Evolutionary conservation across 1,140 invertebrate species (phyloP), one percentile per base, ranked within the genome.

Genomic region (Aphidius gifuensis): DNA sequence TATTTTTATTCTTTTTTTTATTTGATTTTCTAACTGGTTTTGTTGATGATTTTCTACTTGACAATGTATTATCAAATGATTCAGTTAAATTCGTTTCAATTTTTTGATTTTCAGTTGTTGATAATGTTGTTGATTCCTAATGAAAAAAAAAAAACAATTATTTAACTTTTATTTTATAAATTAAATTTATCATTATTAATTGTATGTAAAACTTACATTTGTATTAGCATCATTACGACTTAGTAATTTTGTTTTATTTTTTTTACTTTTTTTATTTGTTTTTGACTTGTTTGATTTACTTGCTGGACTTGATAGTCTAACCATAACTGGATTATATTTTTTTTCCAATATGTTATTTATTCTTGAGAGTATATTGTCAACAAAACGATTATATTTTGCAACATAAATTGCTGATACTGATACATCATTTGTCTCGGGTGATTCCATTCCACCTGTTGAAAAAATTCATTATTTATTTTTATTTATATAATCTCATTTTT

Each of bases 321-420:
- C 90, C 51, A 87, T 90, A 45, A 92, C 91, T 1, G 91, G 91
- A 74, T 93, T 90, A 72, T 92, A 93, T 50, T 88, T 90, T 50
- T 85, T 83, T 9, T 86, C 82, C 51, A 93, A 76, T 53, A 92
- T 89, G 66, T 86, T 86, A 76, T 92, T 92, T 73, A 93, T 91
- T 63, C 89, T 85, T 39, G 84, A 86, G 49, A 92, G 82, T 66
- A 92, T 90, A 65, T 85, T 90, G 74, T 93, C 91, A 44, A 92
- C 87, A 73, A 91, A 92, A 66, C 86, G 85, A 78, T 93, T 93
- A 79, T 92, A 91, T 72, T 90, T 90, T 38, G 86, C 81, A 39
- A 90, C 87, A 75, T 91, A 90, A 40, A 88, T 84, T 1, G 87
- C 83, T 4, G 89, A 85, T 1, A 87, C 83, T 4, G 89, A 85